Evolutionary conservation across 2,113 vertebrate genomes (phyloP).

Genomic region (Alexandromys fortis): DNA sequence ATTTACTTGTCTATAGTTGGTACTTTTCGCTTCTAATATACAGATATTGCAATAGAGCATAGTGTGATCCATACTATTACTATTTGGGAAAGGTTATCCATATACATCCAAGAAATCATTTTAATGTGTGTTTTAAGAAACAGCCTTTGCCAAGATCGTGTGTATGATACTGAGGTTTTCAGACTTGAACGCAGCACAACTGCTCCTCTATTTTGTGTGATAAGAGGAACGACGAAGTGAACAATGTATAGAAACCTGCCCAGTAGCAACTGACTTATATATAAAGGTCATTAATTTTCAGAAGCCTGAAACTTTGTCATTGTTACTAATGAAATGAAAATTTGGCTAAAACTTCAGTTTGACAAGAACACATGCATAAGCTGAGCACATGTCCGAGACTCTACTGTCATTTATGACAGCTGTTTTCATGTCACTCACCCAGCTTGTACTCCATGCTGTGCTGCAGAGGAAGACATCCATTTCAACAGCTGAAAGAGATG

Average conservation of each 20-base stretch:
- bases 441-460: background rate
- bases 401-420: rapidly evolving
- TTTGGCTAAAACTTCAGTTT: background rate
- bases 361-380: background rate
- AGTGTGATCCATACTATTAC: background rate
- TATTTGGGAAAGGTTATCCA: background rate
- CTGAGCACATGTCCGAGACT: background rate
- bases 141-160: background rate
- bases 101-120: background rate
- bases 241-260: background rate
- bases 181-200: background rate
- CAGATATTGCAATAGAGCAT: background rate
- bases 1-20: background rate
- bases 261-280: background rate
- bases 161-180: background rate
- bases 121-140: background rate
- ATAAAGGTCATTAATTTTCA: background rate
- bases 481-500: background rate
- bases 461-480: background rate
- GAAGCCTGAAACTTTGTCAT: background rate
- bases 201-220: background rate
- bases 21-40: background rate
- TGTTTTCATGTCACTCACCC: background rate
- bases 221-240: background rate
- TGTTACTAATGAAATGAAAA: background rate